A percentile compares a stretch with the other conserved stretches of the same genome.
Conservation (phyloP, 2,113 vertebrate genomes). For the Pardalotus punctatus region DNA sequence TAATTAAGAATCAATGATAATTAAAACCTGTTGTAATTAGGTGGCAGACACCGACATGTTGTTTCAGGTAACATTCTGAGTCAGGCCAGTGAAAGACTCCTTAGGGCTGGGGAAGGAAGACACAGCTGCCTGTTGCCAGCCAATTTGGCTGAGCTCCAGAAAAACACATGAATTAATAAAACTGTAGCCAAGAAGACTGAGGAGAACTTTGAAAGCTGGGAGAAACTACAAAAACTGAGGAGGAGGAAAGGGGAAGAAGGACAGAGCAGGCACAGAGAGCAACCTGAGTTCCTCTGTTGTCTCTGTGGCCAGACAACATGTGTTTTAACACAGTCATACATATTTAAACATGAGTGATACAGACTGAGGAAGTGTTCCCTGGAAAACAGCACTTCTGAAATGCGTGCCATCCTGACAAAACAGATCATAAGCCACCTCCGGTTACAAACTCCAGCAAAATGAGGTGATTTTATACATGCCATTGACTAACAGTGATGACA, state of each 20-base stretch:
- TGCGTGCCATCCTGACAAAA: not conserved
- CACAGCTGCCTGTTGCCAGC: not conserved
- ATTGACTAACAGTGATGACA: not conserved
- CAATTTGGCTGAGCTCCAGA: not conserved
- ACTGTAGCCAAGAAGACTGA: not conserved
- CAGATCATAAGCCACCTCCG: not conserved
- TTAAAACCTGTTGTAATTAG: not conserved
- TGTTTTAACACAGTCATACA: not conserved
- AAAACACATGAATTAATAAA: not conserved
- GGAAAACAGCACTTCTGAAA: not conserved
- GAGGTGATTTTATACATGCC: not conserved
- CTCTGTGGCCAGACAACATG: not conserved
- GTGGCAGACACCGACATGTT: not conserved
- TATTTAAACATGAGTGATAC: not conserved
- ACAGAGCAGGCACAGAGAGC: not conserved
- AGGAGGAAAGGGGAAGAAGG: not conserved
- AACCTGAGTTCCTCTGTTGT: not conserved
- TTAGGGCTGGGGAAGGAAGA: not conserved
- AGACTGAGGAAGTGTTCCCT: not conserved
- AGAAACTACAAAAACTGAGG: not conserved
- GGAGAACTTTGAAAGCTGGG: not conserved
- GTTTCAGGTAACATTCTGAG: slow-evolving; percentile 2
- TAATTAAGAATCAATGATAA: not conserved
- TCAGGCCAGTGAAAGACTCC: not conserved
- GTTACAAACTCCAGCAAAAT: not conserved